Evolutionary conservation across 1,140 invertebrate species (phyloP).

Genomic region (Oryzaephilus surinamensis): DNA sequence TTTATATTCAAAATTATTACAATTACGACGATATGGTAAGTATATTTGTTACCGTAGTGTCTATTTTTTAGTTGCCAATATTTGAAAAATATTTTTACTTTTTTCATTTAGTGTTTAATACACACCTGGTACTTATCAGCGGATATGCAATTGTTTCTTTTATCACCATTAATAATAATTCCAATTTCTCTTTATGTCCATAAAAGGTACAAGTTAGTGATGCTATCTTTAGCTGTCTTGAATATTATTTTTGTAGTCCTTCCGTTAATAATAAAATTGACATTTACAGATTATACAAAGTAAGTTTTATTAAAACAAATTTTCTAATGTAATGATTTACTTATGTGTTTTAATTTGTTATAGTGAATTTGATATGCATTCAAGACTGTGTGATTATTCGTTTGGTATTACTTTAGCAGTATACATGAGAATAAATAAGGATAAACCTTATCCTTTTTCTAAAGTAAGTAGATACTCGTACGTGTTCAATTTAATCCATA

Average conservation of each 20-base stretch:
- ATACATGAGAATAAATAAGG: constrained; percentile 12
- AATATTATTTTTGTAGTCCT: constrained; percentile 19
- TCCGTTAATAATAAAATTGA: constrained; percentile 16
- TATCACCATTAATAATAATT: constrained; percentile 42
- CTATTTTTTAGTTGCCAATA: too few relatives aligned
- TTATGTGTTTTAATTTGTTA: constrained; percentile 4
- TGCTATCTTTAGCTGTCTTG: constrained; percentile 10
- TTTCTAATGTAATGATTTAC: not conserved
- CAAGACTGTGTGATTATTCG: constrained; percentile 19
- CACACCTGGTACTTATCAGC: constrained; percentile 49
- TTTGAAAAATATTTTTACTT: not conserved
- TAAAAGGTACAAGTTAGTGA: constrained; percentile 7
- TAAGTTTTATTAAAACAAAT: constrained; percentile 13
- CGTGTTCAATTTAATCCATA: too few relatives aligned
- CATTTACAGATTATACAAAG: constrained; percentile 14
- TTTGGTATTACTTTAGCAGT: constrained; percentile 22
- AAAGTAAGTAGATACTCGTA: constrained; percentile 13
- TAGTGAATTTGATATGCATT: constrained; percentile 24
- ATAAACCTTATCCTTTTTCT: constrained; percentile 15
- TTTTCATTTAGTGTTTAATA: constrained; percentile 43
- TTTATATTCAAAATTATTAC: constrained; percentile 48
- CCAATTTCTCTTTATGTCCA: constrained; percentile 21
- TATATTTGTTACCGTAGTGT: too few relatives aligned
- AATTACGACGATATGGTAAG: constrained; percentile 24
- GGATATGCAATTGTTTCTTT: constrained; percentile 60